Evolutionary conservation across 2,113 vertebrate species (phyloP).

Genomic region (Oryzias melastigma): DNA sequence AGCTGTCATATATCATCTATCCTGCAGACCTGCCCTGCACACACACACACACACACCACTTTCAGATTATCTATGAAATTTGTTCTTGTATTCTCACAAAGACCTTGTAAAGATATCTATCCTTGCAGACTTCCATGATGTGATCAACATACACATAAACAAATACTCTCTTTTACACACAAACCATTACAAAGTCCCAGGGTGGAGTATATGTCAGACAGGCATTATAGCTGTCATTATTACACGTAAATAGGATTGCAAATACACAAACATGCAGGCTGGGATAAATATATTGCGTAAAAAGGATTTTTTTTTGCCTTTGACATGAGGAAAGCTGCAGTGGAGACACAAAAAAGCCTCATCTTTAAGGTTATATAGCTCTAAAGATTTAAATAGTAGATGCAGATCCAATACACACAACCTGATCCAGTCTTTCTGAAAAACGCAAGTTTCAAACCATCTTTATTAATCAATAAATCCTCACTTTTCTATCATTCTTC

Average conservation of each 20-base stretch:
- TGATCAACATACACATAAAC: conserved; percentile 43
- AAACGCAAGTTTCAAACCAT: conserved; percentile 61
- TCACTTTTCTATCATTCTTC: conserved; percentile 29
- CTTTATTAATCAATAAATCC: conserved; percentile 62
- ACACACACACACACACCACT: not conserved
- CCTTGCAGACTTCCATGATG: conserved; percentile 20
- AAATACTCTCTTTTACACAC: conserved; percentile 15
- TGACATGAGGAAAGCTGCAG: conserved; percentile 41
- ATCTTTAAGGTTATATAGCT: conserved; percentile 52
- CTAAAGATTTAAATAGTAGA: conserved; percentile 37
- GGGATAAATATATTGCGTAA: conserved; percentile 40
- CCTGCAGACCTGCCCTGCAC: conserved; percentile 31
- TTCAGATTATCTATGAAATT: conserved; percentile 57
- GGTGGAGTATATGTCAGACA: conserved; percentile 61
- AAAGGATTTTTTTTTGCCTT: conserved; percentile 49
- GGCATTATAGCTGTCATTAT: conserved; percentile 73
- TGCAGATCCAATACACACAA: conserved; percentile 37
- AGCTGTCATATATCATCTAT: conserved; percentile 65
- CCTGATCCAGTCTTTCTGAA: conserved; percentile 58
- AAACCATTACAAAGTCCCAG: conserved; percentile 53
- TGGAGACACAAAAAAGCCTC: conserved; percentile 42
- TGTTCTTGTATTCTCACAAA: conserved; percentile 47
- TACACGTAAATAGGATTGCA: conserved; percentile 58
- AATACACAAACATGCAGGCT: conserved; percentile 21
- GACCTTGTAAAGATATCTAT: conserved; percentile 36